These are phyloP conservation scores for Labeo calbasu DNA, from an alignment of 2,797 vertebrate genomes.

Conservation along the genomic window DNA sequence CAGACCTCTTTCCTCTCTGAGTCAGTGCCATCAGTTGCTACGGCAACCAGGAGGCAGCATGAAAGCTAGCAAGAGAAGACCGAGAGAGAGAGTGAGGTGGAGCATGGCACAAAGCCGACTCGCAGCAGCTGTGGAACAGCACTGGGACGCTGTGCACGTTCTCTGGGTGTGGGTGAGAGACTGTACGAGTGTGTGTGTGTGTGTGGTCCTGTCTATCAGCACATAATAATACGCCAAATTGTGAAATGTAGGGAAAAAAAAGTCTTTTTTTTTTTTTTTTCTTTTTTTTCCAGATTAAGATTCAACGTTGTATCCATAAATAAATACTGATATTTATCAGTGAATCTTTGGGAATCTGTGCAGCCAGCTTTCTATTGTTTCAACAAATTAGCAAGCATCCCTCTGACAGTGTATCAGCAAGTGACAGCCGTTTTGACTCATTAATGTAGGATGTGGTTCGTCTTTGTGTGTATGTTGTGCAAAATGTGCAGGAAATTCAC, in stretches of 20 bases:
- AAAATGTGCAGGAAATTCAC: neutral
- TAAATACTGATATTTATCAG: neutral
- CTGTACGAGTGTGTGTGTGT: slow-evolving; percentile 24
- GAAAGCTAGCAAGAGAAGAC: slow-evolving; percentile 68
- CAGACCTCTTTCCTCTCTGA: slow-evolving; percentile 67
- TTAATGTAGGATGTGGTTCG: slow-evolving; percentile 7
- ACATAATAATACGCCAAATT: slow-evolving; percentile 40
- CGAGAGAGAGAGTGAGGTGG: slow-evolving; percentile 67
- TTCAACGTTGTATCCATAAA: neutral
- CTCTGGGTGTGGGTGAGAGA: slow-evolving; percentile 32
- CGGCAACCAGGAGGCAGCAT: slow-evolving; percentile 78
- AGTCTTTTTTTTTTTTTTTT: too few relatives aligned
- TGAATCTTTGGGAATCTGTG: slow-evolving; percentile 3
- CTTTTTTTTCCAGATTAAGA: neutral
- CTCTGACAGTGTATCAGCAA: slow-evolving; percentile 17
- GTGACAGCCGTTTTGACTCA: slow-evolving; percentile 10
- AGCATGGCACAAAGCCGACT: slow-evolving; percentile 75
- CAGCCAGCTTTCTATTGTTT: slow-evolving; percentile 21
- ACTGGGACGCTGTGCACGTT: slow-evolving; percentile 53
- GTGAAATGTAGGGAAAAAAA: neutral
- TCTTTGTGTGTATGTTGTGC: slow-evolving; percentile 17
- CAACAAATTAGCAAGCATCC: slow-evolving; percentile 22
- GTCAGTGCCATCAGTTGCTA: slow-evolving; percentile 78
- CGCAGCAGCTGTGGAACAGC: slow-evolving; percentile 68
- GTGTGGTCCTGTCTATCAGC: slow-evolving; percentile 43